Conservation (phyloP, 2,888 invertebrate genomes). For the Leptarthrus brevirostris region DNA sequence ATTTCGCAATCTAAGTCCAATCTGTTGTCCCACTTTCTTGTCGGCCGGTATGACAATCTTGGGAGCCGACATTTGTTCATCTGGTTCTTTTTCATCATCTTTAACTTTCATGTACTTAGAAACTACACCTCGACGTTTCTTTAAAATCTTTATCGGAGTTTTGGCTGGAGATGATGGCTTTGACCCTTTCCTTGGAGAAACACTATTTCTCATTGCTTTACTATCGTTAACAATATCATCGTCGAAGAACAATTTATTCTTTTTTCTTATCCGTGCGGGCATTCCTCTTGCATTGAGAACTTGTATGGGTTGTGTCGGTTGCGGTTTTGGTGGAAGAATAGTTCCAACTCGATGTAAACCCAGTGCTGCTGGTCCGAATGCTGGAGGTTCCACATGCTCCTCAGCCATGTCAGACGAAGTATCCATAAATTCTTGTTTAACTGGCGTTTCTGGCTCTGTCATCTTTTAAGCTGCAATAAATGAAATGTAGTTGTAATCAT, state of each 20-base stretch:
- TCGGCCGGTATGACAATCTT: conserved; percentile 72
- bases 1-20: conserved; percentile 89
- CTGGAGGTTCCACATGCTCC: conserved; percentile 76
- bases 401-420: conserved; percentile 67
- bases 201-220: conserved; percentile 74
- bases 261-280: conserved; percentile 90
- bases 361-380: conserved; percentile 82
- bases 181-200: conserved; percentile 66
- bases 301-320: conserved; percentile 78
- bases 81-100: conserved; percentile 55
- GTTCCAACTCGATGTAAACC: conserved; percentile 86
- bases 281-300: conserved; percentile 87
- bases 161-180: conserved; percentile 69
- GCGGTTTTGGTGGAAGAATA: conserved; percentile 76
- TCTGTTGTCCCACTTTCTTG: conserved; percentile 87
- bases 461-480: conserved; percentile 15
- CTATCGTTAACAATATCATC: conserved; percentile 87
- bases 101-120: conserved; percentile 66
- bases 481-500: too few relatives aligned
- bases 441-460: conserved; percentile 31
- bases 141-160: conserved; percentile 68
- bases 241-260: conserved; percentile 89
- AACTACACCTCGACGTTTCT: conserved; percentile 66
- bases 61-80: conserved; percentile 31
- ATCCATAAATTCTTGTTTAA: conserved; percentile 7